Evolutionary conservation across 2,888 invertebrate genomes (phyloP).

Genomic region (Perizoma affinitatum): DNA sequence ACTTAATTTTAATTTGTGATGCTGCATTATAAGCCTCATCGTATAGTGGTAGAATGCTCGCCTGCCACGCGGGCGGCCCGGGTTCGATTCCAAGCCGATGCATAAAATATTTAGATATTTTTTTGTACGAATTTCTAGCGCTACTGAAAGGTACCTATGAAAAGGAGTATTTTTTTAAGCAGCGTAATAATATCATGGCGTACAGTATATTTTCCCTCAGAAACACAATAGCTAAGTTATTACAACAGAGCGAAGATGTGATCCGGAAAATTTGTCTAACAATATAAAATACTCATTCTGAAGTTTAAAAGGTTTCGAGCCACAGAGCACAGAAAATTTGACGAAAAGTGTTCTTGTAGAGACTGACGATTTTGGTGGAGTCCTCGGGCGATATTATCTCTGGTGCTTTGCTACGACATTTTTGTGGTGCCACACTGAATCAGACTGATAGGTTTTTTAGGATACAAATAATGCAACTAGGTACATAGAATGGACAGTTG

Average conservation of each 20-base stretch:
- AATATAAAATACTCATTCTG: constrained; percentile 18
- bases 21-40: constrained; percentile 48
- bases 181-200: no score
- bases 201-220: background rate
- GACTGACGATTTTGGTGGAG: no score
- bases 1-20: background rate
- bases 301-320: constrained; percentile 11
- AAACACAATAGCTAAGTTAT: constrained; percentile 4
- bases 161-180: no score
- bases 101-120: constrained; percentile 42
- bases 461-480: no score
- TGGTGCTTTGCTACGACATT: no score
- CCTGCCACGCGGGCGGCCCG: constrained; percentile 85
- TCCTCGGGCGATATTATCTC: no score
- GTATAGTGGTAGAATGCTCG: constrained; percentile 84
- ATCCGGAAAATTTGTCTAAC: constrained; percentile 18
- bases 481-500: no score
- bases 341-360: no score
- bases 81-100: constrained; percentile 85
- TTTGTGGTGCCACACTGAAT: no score
- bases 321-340: background rate
- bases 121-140: background rate
- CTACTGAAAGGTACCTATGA: no score
- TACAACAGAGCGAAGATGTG: constrained; percentile 5
- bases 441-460: no score